phyloP scores from a whole-genome alignment of 2,797 vertebrate species.

The Peromyscus aztecus region DNA sequence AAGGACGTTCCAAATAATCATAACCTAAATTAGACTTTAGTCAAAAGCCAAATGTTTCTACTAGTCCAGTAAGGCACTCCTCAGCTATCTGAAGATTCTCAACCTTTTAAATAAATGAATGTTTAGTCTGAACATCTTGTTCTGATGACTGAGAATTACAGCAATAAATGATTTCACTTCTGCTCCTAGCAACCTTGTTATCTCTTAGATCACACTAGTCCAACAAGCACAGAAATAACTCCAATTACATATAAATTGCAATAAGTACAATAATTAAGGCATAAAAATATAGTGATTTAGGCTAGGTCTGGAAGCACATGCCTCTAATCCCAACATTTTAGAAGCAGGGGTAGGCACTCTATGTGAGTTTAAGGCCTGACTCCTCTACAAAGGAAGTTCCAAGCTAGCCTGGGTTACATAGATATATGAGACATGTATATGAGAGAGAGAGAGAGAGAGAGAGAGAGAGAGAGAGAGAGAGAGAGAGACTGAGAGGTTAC shows the following conservation, averaged over 20 bases:
- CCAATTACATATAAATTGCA: conserved; percentile 29
- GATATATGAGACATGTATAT: background rate
- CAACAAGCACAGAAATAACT: conserved; percentile 8
- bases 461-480: too few species aligned
- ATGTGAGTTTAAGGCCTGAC: background rate
- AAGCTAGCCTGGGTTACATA: background rate
- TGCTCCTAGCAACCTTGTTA: background rate
- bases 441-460: too few species aligned
- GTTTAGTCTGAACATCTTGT: conserved; percentile 18
- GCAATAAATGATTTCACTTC: conserved; percentile 20
- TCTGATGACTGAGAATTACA: background rate
- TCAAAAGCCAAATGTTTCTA: conserved; percentile 32
- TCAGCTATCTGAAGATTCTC: background rate
- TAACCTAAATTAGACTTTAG: background rate
- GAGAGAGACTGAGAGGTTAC: too few species aligned
- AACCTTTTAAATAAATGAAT: conserved; percentile 30
- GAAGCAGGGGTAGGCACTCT: too few species aligned
- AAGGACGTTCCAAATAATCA: conserved; percentile 36
- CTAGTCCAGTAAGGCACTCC: conserved; percentile 21
- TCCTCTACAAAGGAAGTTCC: background rate
- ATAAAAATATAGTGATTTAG: background rate
- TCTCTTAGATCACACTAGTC: background rate
- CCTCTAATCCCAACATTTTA: background rate
- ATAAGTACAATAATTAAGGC: background rate
- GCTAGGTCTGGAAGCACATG: background rate